Evolutionary conservation across 2,888 invertebrate species (phyloP).

Genomic region (Eucera pruinosa): DNA sequence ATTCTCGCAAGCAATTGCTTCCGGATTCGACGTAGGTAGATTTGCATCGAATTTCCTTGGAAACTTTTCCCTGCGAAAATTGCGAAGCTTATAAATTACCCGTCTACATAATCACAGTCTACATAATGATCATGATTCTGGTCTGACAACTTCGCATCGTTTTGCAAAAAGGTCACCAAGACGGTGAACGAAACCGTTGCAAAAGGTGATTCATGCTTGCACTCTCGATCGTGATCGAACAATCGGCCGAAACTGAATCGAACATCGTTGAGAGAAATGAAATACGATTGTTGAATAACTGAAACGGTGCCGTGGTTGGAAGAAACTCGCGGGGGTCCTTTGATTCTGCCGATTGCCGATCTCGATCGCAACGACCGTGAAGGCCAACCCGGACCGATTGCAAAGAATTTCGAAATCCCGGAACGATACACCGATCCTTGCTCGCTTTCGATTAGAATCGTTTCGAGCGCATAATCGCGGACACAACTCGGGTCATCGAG

Average conservation of each 20-base stretch:
- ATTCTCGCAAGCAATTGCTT: slow-evolving; percentile 35
- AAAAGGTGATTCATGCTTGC: not conserved
- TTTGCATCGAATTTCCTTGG: slow-evolving; percentile 45
- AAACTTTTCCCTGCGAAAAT: not conserved
- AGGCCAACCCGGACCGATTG: slow-evolving; percentile 48
- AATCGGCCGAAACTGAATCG: not conserved
- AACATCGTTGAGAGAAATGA: not conserved
- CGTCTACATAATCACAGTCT: not conserved
- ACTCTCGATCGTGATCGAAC: not conserved
- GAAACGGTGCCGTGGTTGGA: no score
- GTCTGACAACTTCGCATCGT: no score
- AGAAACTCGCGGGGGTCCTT: not conserved
- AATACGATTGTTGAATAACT: not conserved
- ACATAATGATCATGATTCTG: not conserved
- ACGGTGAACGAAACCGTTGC: not conserved
- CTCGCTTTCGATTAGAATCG: slow-evolving; percentile 1
- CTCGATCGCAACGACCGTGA: slow-evolving; percentile 64
- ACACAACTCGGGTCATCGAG: slow-evolving; percentile 14
- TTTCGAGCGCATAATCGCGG: not conserved
- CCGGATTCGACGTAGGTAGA: slow-evolving; percentile 51
- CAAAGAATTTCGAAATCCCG: slow-evolving; percentile 28
- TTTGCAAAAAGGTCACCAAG: not conserved
- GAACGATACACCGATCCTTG: slow-evolving; percentile 13
- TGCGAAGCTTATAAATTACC: not conserved
- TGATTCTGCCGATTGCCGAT: slow-evolving; percentile 1